Percentiles rank a stretch among this genome's conserved stretches.
These are phyloP conservation scores for Mormyrus lacerda DNA, from an alignment of 2,113 vertebrate species.

Conservation along the genomic window DNA sequence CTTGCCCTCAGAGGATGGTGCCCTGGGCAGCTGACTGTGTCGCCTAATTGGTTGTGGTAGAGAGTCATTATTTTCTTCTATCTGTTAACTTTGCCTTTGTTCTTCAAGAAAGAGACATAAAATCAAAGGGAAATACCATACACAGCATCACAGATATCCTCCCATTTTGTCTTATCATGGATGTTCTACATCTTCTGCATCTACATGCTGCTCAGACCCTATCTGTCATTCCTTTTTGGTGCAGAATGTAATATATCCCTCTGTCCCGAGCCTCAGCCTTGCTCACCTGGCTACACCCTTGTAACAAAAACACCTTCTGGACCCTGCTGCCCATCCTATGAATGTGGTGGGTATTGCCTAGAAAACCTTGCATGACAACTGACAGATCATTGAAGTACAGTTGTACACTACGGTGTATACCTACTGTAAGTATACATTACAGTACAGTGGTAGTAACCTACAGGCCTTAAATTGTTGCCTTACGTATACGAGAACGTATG, in stretches of 20 bases:
- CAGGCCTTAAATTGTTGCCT: not conserved
- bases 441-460: not conserved
- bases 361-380: not conserved
- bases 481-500: not conserved
- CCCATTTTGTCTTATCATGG: not conserved
- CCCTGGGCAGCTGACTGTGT: not conserved
- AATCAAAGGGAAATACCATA: not conserved
- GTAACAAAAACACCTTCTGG: not conserved
- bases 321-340: constrained; percentile 55
- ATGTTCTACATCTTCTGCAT: not conserved
- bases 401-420: not conserved
- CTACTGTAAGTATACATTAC: not conserved
- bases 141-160: not conserved
- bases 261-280: constrained; percentile 46
- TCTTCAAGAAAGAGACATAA: not conserved
- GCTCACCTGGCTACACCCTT: constrained; percentile 44
- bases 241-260: constrained; percentile 60
- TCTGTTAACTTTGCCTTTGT: not conserved
- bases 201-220: not conserved
- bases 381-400: not conserved
- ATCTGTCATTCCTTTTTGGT: not conserved
- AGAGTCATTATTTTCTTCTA: not conserved
- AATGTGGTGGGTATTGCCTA: constrained; percentile 55
- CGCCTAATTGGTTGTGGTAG: not conserved
- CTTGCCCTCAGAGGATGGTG: not conserved